phyloP scores from a whole-genome alignment of 2,113 vertebrate species.

The Melanotaenia duboulayi region DNA sequence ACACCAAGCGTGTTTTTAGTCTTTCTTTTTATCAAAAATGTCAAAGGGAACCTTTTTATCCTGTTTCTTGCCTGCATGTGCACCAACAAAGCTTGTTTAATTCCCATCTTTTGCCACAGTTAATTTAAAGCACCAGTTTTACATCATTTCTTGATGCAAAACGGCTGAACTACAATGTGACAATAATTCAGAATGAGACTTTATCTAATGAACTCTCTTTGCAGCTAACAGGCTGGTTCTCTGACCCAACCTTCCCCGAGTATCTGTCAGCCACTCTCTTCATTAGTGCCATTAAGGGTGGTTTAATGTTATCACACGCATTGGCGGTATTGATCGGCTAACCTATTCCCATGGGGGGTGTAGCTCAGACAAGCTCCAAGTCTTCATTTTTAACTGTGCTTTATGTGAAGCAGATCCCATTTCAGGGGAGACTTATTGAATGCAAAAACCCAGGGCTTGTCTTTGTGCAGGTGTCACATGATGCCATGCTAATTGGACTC shows the following conservation, averaged over 20 bases:
- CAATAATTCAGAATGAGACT: not conserved
- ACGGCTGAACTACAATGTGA: fast-evolving
- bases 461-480: slow-evolving; percentile 67
- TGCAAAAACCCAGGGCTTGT: slow-evolving; percentile 47
- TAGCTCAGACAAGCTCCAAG: slow-evolving; percentile 29
- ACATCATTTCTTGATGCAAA: not conserved
- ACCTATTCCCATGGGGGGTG: slow-evolving; percentile 51
- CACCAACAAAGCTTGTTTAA: not conserved
- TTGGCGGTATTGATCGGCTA: slow-evolving; percentile 63
- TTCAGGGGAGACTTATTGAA: slow-evolving; percentile 42
- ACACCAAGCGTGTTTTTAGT: not conserved
- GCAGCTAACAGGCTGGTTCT: slow-evolving; percentile 39
- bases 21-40: slow-evolving; percentile 10
- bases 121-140: not conserved
- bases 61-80: slow-evolving; percentile 2
- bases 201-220: slow-evolving; percentile 10
- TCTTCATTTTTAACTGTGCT: slow-evolving; percentile 44
- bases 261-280: slow-evolving; percentile 69
- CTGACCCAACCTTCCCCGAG: slow-evolving; percentile 36
- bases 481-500: slow-evolving; percentile 62
- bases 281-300: slow-evolving; percentile 73
- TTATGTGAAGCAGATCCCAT: slow-evolving; percentile 22
- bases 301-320: slow-evolving; percentile 72
- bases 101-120: not conserved
- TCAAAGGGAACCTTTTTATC: not conserved